phyloP scores from a whole-genome alignment of 2,797 vertebrate genomes.

The Sus cebifrons region DNA sequence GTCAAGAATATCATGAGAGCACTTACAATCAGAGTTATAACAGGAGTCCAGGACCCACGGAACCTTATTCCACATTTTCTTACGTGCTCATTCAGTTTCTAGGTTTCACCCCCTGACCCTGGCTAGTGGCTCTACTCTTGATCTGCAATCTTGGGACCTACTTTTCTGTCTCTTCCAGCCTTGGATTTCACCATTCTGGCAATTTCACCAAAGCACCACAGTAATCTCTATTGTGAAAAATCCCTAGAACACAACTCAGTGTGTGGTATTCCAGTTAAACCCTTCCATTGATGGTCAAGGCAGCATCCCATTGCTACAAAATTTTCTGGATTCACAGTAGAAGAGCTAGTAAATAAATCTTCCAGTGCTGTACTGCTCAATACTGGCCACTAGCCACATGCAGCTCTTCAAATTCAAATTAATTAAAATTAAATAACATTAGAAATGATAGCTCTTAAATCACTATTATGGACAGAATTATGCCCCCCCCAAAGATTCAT shows the following conservation, averaged over 20 bases:
- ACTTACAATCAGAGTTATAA: neutral
- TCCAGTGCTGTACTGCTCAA: neutral
- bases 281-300: neutral
- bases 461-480: neutral
- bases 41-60: neutral
- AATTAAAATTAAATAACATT: conserved; percentile 7
- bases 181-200: neutral
- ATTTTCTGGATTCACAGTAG: neutral
- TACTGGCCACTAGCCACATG: neutral
- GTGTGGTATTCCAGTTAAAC: neutral
- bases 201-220: neutral
- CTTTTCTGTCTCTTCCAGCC: neutral
- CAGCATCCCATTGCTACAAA: neutral
- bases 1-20: neutral
- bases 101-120: neutral
- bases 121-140: neutral
- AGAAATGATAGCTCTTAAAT: neutral
- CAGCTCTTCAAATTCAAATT: neutral
- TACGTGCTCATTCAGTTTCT: neutral
- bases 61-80: neutral
- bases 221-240: neutral
- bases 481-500: neutral
- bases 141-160: neutral
- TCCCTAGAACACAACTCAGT: neutral
- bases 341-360: neutral